These are phyloP conservation scores for Labeo calbasu DNA, from an alignment of 2,797 vertebrate genomes.

Conservation along the genomic window DNA sequence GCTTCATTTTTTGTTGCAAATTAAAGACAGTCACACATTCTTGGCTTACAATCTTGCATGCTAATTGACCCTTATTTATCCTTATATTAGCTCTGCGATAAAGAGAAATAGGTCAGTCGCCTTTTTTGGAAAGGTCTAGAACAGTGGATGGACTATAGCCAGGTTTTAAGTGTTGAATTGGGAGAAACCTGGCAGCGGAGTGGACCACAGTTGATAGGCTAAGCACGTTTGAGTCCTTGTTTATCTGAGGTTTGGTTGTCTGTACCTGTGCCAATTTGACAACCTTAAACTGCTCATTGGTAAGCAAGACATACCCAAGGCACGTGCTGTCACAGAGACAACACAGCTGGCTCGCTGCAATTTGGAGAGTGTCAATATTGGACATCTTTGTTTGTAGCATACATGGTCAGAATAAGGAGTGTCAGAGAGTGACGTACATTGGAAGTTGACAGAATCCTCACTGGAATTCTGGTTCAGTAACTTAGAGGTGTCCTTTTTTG, in stretches of 20 bases:
- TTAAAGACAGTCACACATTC: conserved; percentile 3
- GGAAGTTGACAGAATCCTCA: neutral
- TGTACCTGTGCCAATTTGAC: conserved; percentile 41
- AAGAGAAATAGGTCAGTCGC: conserved; percentile 28
- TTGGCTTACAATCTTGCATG: conserved; percentile 14
- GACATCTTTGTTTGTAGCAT: neutral
- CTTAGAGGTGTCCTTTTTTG: neutral
- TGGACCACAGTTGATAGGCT: conserved; percentile 43
- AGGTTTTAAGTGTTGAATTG: conserved; percentile 30
- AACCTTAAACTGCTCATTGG: conserved; percentile 27
- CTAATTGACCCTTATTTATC: conserved; percentile 43
- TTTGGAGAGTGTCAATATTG: neutral
- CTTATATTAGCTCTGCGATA: conserved; percentile 13
- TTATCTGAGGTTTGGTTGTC: conserved; percentile 47
- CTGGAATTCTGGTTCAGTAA: neutral
- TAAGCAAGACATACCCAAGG: conserved; percentile 12
- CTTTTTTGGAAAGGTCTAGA: conserved; percentile 51
- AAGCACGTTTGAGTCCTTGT: conserved; percentile 37
- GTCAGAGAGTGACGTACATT: neutral
- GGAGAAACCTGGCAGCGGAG: conserved; percentile 39
- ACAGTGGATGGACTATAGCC: conserved; percentile 24
- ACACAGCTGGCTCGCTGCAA: neutral
- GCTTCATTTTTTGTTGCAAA: conserved; percentile 17
- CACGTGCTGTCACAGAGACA: conserved; percentile 21
- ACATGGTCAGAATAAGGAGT: neutral